Evolutionary conservation across 2,113 vertebrate species (phyloP).

Genomic region (Alosa alosa): DNA sequence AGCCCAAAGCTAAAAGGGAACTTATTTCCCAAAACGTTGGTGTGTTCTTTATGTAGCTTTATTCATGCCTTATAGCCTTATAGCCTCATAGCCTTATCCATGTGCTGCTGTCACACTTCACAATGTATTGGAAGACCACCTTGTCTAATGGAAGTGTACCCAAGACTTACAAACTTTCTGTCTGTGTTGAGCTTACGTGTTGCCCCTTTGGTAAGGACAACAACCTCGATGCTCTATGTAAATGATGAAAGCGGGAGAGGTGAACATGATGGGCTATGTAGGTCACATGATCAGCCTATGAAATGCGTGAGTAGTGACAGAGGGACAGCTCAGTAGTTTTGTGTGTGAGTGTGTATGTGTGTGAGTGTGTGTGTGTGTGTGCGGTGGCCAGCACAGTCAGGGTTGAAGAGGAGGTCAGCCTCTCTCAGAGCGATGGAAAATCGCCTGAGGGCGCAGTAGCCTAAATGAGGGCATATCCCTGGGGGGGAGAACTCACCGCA

Average conservation of each 20-base stretch:
- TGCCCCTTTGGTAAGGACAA: background rate
- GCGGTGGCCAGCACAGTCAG: conserved; percentile 70
- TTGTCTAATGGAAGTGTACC: background rate
- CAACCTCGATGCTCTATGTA: background rate
- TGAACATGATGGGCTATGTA: conserved; percentile 72
- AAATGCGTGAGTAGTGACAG: conserved; percentile 69
- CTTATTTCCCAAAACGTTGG: too few species aligned
- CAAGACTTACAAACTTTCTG: background rate
- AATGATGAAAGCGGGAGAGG: conserved; percentile 64
- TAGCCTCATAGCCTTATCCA: background rate
- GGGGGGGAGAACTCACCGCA: conserved; percentile 60
- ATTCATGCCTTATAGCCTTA: too few species aligned
- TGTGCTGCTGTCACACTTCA: background rate
- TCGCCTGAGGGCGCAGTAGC: conserved; percentile 69
- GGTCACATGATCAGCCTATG: conserved; percentile 77
- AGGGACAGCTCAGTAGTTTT: conserved; percentile 66
- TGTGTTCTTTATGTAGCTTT: too few species aligned
- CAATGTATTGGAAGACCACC: background rate
- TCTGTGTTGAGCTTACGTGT: background rate
- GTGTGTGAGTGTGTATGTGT: background rate
- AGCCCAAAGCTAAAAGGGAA: too few species aligned
- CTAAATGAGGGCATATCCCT: conserved; percentile 88
- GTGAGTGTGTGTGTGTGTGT: conserved; percentile 52
- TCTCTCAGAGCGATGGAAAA: conserved; percentile 84
- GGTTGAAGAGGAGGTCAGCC: conserved; percentile 91